Percentiles rank a stretch among this genome's conserved stretches.
Conservation (phyloP, 92 coral and sea anemone genomes). For the Epizoanthus scotinus region DNA sequence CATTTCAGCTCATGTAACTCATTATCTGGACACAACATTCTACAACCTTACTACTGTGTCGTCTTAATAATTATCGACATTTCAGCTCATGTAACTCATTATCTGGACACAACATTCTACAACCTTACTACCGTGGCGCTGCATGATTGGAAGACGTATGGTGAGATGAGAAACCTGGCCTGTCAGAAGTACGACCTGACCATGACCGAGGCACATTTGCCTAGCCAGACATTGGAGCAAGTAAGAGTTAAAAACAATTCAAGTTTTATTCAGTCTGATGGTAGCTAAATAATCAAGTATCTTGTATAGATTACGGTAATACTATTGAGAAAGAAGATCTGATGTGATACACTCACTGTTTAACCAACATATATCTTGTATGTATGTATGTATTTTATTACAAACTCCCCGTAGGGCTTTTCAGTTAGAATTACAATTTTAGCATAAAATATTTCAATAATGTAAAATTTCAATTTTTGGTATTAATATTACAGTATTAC, state of each 20-base stretch:
- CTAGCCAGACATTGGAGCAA: slow-evolving; percentile 98
- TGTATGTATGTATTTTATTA: too few species aligned
- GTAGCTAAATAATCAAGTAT: too few species aligned
- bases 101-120: slow-evolving; percentile 92
- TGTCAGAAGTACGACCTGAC: slow-evolving; percentile 83
- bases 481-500: too few species aligned
- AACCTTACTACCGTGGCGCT: slow-evolving; percentile 97
- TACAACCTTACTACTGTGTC: slow-evolving; percentile 93
- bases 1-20: slow-evolving; percentile 82
- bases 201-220: slow-evolving; percentile 97
- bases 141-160: slow-evolving; percentile 98
- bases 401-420: too few species aligned
- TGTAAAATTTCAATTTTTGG: too few species aligned
- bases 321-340: too few species aligned
- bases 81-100: slow-evolving; percentile 90
- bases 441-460: too few species aligned
- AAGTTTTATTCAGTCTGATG: not conserved
- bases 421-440: too few species aligned
- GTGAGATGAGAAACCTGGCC: slow-evolving; percentile 97
- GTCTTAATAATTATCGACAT: not conserved
- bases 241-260: slow-evolving; percentile 29
- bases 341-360: too few species aligned
- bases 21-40: slow-evolving; percentile 92
- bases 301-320: too few species aligned
- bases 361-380: too few species aligned